These are phyloP conservation scores for Mastacembelus armatus DNA, from an alignment of 2,797 vertebrate species.

Conservation along the genomic window DNA sequence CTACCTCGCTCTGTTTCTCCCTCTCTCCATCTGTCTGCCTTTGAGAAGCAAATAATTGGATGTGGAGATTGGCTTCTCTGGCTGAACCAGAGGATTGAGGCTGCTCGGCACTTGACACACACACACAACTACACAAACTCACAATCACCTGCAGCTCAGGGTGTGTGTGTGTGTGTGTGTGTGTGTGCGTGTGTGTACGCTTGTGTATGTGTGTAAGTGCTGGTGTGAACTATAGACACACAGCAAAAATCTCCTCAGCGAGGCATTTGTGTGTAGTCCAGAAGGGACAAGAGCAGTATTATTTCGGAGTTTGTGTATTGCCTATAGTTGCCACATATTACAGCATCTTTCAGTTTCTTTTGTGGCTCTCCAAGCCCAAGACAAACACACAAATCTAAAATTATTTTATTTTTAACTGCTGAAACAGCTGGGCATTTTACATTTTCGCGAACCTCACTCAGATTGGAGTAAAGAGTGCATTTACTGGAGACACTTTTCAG, in stretches of 20 bases:
- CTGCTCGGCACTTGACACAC: slow-evolving; percentile 43
- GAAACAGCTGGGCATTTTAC: background rate
- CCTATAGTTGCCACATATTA: background rate
- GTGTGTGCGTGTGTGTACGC: background rate
- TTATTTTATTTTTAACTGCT: background rate
- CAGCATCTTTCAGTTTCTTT: background rate
- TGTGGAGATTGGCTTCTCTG: slow-evolving; percentile 81
- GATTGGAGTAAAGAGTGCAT: background rate
- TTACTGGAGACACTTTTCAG: background rate
- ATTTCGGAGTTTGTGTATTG: background rate
- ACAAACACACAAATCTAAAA: background rate
- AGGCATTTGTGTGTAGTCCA: background rate
- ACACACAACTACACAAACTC: slow-evolving; percentile 22
- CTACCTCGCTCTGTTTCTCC: slow-evolving; percentile 54
- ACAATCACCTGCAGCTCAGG: slow-evolving; percentile 48
- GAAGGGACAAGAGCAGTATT: background rate
- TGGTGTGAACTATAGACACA: slow-evolving; percentile 13
- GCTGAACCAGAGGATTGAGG: slow-evolving; percentile 71
- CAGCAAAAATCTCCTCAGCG: slow-evolving; percentile 3
- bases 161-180: slow-evolving; percentile 15
- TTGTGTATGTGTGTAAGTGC: background rate
- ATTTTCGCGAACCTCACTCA: background rate
- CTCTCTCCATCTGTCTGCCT: slow-evolving; percentile 78
- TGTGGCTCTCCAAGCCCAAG: background rate
- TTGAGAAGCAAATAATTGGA: slow-evolving; percentile 86